These are phyloP conservation scores for Chamaea fasciata DNA, from an alignment of 2,113 vertebrate species.

Conservation along the genomic window DNA sequence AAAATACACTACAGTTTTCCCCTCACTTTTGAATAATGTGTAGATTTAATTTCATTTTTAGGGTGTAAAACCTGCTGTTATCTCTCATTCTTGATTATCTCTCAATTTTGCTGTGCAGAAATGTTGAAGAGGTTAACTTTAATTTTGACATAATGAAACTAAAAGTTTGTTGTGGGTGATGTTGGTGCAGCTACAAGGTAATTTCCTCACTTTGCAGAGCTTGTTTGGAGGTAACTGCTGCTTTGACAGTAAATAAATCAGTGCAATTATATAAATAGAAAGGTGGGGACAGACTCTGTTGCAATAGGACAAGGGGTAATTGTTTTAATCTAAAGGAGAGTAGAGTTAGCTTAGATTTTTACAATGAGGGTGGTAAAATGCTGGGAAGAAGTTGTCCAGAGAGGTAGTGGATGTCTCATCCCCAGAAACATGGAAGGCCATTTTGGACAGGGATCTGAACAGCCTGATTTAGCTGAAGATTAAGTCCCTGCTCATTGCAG, in stretches of 20 bases:
- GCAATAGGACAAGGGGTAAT: neutral
- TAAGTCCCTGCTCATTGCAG: neutral
- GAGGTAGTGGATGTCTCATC: no score
- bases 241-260: neutral
- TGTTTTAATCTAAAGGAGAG: neutral
- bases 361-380: fast-evolving
- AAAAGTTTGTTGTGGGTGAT: neutral
- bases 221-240: neutral
- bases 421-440: neutral
- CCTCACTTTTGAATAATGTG: neutral
- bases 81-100: neutral
- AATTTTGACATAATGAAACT: neutral
- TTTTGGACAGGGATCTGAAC: neutral
- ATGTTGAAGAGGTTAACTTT: neutral
- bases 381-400: neutral
- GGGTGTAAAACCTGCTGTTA: neutral
- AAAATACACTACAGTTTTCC: neutral
- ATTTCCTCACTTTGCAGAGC: neutral
- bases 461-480: neutral
- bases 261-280: neutral
- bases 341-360: neutral
- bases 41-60: neutral
- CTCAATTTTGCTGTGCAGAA: neutral
- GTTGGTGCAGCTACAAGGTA: neutral
- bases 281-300: neutral